These are phyloP conservation scores for Podocnemis expansa DNA, from an alignment of 2,113 vertebrate genomes.

Conservation along the genomic window DNA sequence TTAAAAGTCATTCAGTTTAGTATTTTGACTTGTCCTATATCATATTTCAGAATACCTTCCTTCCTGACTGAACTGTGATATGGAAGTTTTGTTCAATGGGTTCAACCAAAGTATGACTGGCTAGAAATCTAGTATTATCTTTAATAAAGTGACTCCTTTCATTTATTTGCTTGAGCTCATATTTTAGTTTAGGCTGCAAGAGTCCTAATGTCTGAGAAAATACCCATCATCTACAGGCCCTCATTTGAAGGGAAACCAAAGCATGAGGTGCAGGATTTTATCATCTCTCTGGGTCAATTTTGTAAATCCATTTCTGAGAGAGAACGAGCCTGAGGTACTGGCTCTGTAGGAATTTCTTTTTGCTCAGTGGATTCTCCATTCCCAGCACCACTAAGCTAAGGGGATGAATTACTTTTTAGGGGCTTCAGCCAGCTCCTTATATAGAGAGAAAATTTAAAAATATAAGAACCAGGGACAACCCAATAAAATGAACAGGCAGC, in stretches of 20 bases:
- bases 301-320: neutral
- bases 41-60: slow-evolving; percentile 58
- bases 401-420: slow-evolving; percentile 47
- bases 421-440: slow-evolving; percentile 54
- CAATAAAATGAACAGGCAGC: neutral
- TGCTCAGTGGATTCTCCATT: slow-evolving; percentile 17
- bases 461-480: neutral
- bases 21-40: slow-evolving; percentile 65
- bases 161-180: slow-evolving; percentile 67
- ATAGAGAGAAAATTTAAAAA: slow-evolving; percentile 73
- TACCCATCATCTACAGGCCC: slow-evolving; percentile 30
- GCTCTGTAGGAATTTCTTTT: slow-evolving; percentile 59
- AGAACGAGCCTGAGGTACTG: slow-evolving; percentile 27
- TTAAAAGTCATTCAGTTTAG: slow-evolving; percentile 33
- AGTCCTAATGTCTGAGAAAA: slow-evolving; percentile 57
- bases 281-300: slow-evolving; percentile 43
- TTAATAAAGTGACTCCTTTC: slow-evolving; percentile 68
- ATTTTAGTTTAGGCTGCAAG: slow-evolving; percentile 47
- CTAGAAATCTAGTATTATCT: slow-evolving; percentile 62
- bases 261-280: slow-evolving; percentile 28
- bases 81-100: slow-evolving; percentile 40
- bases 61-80: slow-evolving; percentile 37
- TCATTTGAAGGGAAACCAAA: slow-evolving; percentile 45
- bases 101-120: slow-evolving; percentile 67
- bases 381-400: neutral